Base-by-base conservation (phyloP, 35 echinoderm and acorn worm species). In the Ophioderma brevispina region DNA sequence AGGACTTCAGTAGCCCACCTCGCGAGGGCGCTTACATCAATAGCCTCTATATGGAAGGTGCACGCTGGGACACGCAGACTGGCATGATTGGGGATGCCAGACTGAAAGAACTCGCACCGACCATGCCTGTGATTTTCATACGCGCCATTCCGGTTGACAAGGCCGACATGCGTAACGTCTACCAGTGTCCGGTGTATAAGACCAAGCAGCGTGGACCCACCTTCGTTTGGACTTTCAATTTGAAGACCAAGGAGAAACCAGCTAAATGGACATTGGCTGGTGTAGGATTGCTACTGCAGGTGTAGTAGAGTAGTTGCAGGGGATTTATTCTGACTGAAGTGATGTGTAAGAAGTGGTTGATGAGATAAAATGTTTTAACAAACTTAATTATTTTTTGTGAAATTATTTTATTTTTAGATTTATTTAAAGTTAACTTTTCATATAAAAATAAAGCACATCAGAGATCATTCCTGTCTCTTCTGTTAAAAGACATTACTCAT, bases 101-200 rank as follows among this genome's bases (percentile, higher is more conserved):
- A 38, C 79, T 98, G 39, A 98, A 98, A 86, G 96, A 98, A 55
- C 88, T 98, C 0, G 89, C 96, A 0, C 96, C 96, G 0, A 81
- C 55, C n/a, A 95, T 98, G 93, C 96, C 96, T 11, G 96, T 98
- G 35, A 95, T 95, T 55, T 98, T 98, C 77, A 95, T 98, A 41
- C 86, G 90, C 35, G 96, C 93, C 70, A 98, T 98, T 36, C 94
- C 96, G 8, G 96, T 98, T 70, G 96, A 98, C 75, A 98, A 98
- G 84, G 85, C 89, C 35, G 96, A 98, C 38, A 92, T 86, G 17
- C 76, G 96, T 33, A 98, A 98, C 84, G 92, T 98, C 56, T 98
- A 98, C 52, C 89, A 98, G 40, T 98, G 96, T 59, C 96, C 96
- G n/a, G 96, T 98, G 13, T 98, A 98, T 87, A 98, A 98, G 90